phyloP scores from a whole-genome alignment of 2,888 invertebrate genomes.

The Oxytorus armatus region DNA sequence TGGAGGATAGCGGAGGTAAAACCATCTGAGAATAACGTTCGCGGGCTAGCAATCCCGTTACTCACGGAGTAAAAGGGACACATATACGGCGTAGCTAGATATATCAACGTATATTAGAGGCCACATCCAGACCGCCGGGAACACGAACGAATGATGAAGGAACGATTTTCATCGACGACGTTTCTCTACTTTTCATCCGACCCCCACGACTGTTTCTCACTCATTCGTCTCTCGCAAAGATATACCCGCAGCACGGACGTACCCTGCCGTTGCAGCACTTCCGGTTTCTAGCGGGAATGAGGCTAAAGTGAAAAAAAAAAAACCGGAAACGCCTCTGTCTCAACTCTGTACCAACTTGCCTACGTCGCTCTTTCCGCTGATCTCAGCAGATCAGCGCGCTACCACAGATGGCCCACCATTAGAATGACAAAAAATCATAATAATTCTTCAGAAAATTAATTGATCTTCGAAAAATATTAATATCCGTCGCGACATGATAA shows the following conservation, averaged over 20 bases:
- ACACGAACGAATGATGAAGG: constrained; percentile 38
- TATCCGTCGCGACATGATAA: not conserved
- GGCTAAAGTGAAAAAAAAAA: too few species aligned
- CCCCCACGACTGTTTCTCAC: constrained; percentile 2
- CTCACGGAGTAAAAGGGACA: constrained; percentile 4
- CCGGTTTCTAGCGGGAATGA: constrained; percentile 14
- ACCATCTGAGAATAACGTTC: constrained; percentile 34
- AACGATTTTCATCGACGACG: constrained; percentile 44
- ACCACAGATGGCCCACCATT: not conserved
- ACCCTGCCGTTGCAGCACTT: constrained; percentile 30
- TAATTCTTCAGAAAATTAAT: not conserved
- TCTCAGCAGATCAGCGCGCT: not conserved
- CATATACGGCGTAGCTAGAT: constrained; percentile 7
- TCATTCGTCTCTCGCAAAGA: constrained; percentile 9
- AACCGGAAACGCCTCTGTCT: constrained; percentile 34
- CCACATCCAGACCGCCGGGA: constrained; percentile 23
- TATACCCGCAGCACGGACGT: constrained; percentile 17
- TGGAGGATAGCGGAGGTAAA: constrained; percentile 17
- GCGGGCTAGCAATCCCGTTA: not conserved
- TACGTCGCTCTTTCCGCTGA: not conserved
- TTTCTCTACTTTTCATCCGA: constrained; percentile 31
- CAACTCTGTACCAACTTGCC: constrained; percentile 51
- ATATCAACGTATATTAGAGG: constrained; percentile 7
- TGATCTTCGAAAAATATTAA: not conserved
- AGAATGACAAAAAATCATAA: constrained; percentile 3